Evolutionary conservation across 2,797 vertebrate genomes (phyloP), one percentile per base, ranked within the genome.

Genomic region (Myotis vivesi): DNA sequence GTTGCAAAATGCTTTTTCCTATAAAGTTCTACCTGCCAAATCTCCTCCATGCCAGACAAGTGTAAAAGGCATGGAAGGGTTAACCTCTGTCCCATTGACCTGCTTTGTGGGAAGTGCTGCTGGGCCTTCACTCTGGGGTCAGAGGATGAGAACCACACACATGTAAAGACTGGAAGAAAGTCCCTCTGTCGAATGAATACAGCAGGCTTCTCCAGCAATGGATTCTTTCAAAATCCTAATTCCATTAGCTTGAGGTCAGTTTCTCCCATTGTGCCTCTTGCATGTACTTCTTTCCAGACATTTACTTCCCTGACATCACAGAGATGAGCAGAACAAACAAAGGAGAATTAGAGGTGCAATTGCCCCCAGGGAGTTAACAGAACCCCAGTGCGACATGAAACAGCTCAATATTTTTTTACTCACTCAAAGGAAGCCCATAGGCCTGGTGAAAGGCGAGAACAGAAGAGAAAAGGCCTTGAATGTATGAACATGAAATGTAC

Each of bases 201-300:
- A 36, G 49, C 59, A 13, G n/a, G 12, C 49, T 83, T 33, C 6
- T 10, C 57, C 6, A 30, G 62, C 41, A 87, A 68, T 22, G 16
- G 55, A 23, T 33, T 90, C 38, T 83, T 96, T 94, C 75, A 90
- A 84, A 82, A 68, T 68, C 17, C 36, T 36, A 72, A 96, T 87
- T 62, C 86, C 81, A 95, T 94, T 96, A 94, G 83, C 82, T 66
- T 38, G 59, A 95, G 82, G 95, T 95, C 90, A 92, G 36, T 7
- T 53, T 86, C 28, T 69, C n/a, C 71, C 49, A 81, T 33, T 80
- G 76, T 92, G 25, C 53, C 49, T 95, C 36, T 19, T 89, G 22
- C 30, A 33, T 57, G 12, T 89, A 46, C 30, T 46, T 49, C 44
- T 96, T 62, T 83, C 55, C 33, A 68, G 69, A 64, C 41, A 75